Evolutionary conservation across 2,888 invertebrate genomes (phyloP).

Genomic region (Metallyticus violacea): DNA sequence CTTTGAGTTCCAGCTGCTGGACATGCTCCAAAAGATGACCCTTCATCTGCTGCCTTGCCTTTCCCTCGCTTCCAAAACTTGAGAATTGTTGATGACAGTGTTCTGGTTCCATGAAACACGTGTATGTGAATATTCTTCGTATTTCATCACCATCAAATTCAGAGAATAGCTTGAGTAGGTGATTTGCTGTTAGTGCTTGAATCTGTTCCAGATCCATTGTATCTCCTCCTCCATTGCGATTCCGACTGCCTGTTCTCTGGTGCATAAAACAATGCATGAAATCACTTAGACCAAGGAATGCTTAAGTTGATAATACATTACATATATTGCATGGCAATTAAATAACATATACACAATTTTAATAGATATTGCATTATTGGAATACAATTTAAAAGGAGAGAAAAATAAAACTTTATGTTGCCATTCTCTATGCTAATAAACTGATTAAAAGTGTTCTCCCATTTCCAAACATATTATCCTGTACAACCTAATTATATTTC

Average conservation of each 20-base stretch:
- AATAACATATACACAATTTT: too few relatives aligned
- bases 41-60: slow-evolving; percentile 51
- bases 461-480: too few relatives aligned
- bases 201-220: slow-evolving; percentile 37
- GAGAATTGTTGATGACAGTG: slow-evolving; percentile 49
- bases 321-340: too few relatives aligned
- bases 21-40: slow-evolving; percentile 50
- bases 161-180: slow-evolving; percentile 51
- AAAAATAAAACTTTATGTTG: too few relatives aligned
- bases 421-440: too few relatives aligned
- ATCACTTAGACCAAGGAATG: too few relatives aligned
- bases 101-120: slow-evolving; percentile 50
- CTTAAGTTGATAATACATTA: too few relatives aligned
- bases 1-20: slow-evolving; percentile 14
- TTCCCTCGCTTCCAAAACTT: slow-evolving; percentile 56
- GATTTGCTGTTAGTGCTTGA: slow-evolving; percentile 46
- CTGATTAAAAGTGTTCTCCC: too few relatives aligned
- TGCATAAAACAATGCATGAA: neutral
- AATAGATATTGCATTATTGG: too few relatives aligned
- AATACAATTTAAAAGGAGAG: too few relatives aligned
- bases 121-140: slow-evolving; percentile 51
- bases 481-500: too few relatives aligned
- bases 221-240: slow-evolving; percentile 18
- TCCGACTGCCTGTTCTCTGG: neutral
- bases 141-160: slow-evolving; percentile 52